Percentiles rank a stretch among this genome's conserved stretches.
These are phyloP conservation scores for Gobius niger DNA, from an alignment of 2,113 vertebrate species.

Conservation along the genomic window DNA sequence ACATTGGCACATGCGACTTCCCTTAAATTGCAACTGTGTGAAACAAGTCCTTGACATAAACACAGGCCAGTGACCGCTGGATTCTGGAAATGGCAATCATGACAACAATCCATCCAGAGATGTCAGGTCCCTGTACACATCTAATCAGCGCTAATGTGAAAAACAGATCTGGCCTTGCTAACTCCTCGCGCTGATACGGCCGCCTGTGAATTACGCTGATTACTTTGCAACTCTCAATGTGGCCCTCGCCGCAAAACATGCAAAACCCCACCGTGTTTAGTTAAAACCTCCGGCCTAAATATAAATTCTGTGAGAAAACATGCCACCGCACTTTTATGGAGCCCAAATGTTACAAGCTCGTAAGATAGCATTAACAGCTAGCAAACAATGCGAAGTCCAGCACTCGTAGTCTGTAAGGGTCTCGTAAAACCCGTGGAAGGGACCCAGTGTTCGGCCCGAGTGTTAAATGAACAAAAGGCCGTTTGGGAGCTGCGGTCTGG, in stretches of 20 bases:
- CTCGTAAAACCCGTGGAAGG: constrained; percentile 70
- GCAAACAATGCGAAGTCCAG: constrained; percentile 55
- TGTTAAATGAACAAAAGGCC: constrained; percentile 51
- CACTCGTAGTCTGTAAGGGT: constrained; percentile 58
- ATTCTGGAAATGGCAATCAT: not conserved
- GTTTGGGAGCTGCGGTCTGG: constrained; percentile 40
- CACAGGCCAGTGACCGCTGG: not conserved
- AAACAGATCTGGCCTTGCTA: constrained; percentile 47
- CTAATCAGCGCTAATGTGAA: constrained; percentile 44
- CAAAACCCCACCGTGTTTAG: constrained; percentile 29
- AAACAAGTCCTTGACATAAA: not conserved
- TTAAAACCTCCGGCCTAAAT: constrained; percentile 56
- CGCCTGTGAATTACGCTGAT: constrained; percentile 67
- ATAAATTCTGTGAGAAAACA: constrained; percentile 69
- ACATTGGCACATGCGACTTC: not conserved
- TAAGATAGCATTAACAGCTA: constrained; percentile 48
- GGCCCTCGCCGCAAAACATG: constrained; percentile 50
- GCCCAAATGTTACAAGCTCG: constrained; percentile 55
- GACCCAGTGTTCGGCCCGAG: constrained; percentile 31
- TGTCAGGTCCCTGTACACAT: constrained; percentile 26
- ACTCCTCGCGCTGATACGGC: constrained; percentile 17
- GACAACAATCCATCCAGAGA: not conserved
- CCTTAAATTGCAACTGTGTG: not conserved
- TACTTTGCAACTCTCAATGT: constrained; percentile 63
- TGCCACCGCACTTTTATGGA: constrained; percentile 55